A percentile compares a stretch with the other conserved stretches of the same genome.
Evolutionary conservation across 2,797 vertebrate species (phyloP).

Genomic region (Alauda arvensis): DNA sequence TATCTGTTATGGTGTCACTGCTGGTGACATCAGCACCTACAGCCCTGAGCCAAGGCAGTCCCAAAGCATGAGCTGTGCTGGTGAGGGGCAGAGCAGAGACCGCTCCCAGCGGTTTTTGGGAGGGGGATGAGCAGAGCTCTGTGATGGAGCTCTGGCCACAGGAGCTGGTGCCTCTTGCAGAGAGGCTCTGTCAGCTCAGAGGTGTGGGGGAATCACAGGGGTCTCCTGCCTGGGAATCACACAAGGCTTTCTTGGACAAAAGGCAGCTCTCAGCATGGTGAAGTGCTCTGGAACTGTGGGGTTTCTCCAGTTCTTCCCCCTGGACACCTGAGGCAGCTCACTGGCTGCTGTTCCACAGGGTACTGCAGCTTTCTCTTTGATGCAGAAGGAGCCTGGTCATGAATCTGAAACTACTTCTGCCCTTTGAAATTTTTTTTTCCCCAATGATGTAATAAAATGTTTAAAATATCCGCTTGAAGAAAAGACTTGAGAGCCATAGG

Average conservation of each 20-base stretch:
- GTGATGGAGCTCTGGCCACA: not conserved
- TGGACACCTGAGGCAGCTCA: not conserved
- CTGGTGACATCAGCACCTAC: rapidly evolving
- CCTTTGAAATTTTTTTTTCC: not conserved
- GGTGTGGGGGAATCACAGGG: rapidly evolving
- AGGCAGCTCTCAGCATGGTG: not conserved
- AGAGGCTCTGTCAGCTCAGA: not conserved
- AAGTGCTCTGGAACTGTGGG: not conserved
- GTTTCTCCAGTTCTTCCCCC: not conserved
- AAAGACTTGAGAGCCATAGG: not conserved
- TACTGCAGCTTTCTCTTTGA: not conserved
- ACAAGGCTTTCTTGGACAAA: not conserved
- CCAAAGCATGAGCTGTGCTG: not conserved
- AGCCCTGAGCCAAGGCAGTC: not conserved
- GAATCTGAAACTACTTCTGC: not conserved
- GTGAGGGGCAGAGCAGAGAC: not conserved
- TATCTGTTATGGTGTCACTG: rapidly evolving
- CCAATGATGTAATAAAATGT: not conserved
- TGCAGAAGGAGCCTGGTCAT: not conserved
- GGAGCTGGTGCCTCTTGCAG: not conserved
- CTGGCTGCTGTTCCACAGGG: not conserved
- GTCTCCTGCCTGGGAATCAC: not conserved
- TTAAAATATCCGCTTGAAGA: not conserved
- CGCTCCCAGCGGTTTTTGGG: not conserved
- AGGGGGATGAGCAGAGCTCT: too few relatives aligned